A percentile compares a stretch with the other conserved stretches of the same genome.
Evolutionary conservation across 2,888 invertebrate species (phyloP).

Genomic region (Exocentrus adspersus): DNA sequence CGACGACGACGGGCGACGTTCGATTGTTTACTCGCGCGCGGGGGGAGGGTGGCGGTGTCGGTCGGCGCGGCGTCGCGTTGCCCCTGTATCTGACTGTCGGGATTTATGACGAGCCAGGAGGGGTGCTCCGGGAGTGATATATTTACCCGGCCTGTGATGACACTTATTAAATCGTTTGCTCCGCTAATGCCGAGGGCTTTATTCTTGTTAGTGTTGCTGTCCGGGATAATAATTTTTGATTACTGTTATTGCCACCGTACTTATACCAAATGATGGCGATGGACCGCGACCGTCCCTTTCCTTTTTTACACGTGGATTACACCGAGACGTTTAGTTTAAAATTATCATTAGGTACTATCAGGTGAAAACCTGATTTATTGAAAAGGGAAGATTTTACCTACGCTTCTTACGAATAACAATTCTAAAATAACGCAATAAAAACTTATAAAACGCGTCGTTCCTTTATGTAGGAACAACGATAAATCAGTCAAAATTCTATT

Average conservation of each 20-base stretch:
- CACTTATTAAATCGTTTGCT: constrained; percentile 64
- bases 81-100: constrained; percentile 58
- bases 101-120: constrained; percentile 58
- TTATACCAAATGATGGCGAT: neutral
- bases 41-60: constrained; percentile 40
- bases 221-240: constrained; percentile 8
- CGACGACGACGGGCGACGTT: constrained; percentile 61
- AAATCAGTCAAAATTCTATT: no score
- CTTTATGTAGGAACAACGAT: no score
- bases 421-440: no score
- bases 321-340: no score
- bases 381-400: no score
- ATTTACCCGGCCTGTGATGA: constrained; percentile 61
- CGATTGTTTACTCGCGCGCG: constrained; percentile 54
- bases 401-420: no score
- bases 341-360: no score
- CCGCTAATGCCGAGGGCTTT: constrained; percentile 53
- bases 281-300: neutral
- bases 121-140: constrained; percentile 56
- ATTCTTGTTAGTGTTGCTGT: constrained; percentile 36
- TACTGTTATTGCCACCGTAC: constrained; percentile 9
- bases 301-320: no score
- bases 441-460: no score
- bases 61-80: constrained; percentile 40
- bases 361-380: no score